Evolutionary conservation across 2,888 invertebrate genomes (phyloP).

Genomic region (Lingula anatina): DNA sequence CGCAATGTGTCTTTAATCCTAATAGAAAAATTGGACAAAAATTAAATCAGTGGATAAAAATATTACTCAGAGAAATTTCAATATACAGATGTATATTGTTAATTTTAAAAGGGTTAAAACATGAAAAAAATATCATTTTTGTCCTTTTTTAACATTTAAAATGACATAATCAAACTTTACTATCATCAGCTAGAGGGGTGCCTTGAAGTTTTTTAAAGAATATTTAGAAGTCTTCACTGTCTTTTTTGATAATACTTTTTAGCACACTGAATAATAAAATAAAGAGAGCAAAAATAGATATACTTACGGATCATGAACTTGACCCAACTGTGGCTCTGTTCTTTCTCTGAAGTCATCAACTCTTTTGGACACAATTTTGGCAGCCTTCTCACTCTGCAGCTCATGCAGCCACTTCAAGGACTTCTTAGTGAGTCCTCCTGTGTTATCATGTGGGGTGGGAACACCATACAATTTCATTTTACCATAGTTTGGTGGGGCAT

Average conservation of each 20-base stretch:
- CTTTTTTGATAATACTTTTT: too few relatives aligned
- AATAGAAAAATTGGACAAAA: constrained; percentile 7
- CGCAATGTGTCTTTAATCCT: constrained; percentile 50
- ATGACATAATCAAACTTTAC: too few relatives aligned
- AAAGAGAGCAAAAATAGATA: too few relatives aligned
- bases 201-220: too few relatives aligned
- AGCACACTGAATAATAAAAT: too few relatives aligned
- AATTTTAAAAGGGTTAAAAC: too few relatives aligned
- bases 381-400: constrained; percentile 28
- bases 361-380: constrained; percentile 42
- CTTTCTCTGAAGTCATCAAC: constrained; percentile 48
- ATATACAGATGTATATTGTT: too few relatives aligned
- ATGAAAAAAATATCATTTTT: too few relatives aligned
- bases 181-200: too few relatives aligned
- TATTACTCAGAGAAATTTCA: too few relatives aligned
- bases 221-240: too few relatives aligned
- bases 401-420: constrained; percentile 44
- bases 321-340: constrained; percentile 45
- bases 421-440: constrained; percentile 31
- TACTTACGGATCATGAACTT: constrained; percentile 49
- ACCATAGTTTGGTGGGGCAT: constrained; percentile 28
- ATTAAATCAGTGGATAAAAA: not conserved
- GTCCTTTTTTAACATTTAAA: too few relatives aligned
- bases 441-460: constrained; percentile 47
- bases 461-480: constrained; percentile 31